A percentile compares a stretch with the other conserved stretches of the same genome.
Evolutionary conservation across 1,140 invertebrate genomes (phyloP).

Genomic region (Coptotermes formosanus): DNA sequence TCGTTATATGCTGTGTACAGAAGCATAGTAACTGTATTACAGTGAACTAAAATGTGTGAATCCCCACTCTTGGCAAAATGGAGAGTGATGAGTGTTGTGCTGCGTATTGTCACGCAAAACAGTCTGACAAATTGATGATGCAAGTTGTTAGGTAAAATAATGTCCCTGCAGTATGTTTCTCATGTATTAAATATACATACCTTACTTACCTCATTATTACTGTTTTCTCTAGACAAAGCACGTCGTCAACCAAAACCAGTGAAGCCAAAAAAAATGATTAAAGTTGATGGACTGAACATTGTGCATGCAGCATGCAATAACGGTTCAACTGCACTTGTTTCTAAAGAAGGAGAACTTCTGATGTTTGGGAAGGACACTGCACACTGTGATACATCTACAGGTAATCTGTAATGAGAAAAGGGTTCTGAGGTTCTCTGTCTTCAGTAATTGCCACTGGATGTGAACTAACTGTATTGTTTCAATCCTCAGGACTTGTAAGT

Average conservation of each 20-base stretch:
- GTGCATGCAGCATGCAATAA: constrained; percentile 88
- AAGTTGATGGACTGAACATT: constrained; percentile 83
- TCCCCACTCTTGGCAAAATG: too few species aligned
- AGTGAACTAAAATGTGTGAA: too few species aligned
- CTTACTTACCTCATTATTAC: too few species aligned
- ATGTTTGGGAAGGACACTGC: constrained; percentile 96
- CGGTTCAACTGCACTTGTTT: constrained; percentile 89
- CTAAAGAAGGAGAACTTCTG: constrained; percentile 80
- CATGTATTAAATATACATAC: not conserved
- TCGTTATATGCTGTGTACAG: too few species aligned
- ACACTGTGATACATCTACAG: constrained; percentile 76
- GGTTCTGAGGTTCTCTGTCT: not conserved
- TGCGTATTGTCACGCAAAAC: too few species aligned
- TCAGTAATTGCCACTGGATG: not conserved
- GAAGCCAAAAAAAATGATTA: constrained; percentile 89
- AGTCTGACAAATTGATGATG: too few species aligned
- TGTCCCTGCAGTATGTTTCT: not conserved
- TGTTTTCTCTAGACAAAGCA: constrained; percentile 60
- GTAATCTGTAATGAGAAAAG: constrained; percentile 42
- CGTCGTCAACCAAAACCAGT: constrained; percentile 84
- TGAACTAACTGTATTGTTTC: not conserved
- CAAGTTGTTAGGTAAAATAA: not conserved
- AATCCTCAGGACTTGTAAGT: constrained; percentile 58
- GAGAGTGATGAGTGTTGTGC: too few species aligned
- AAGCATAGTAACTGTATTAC: too few species aligned